phyloP scores from a whole-genome alignment of 2,888 invertebrate species.

The Cryptus viduatorius region DNA sequence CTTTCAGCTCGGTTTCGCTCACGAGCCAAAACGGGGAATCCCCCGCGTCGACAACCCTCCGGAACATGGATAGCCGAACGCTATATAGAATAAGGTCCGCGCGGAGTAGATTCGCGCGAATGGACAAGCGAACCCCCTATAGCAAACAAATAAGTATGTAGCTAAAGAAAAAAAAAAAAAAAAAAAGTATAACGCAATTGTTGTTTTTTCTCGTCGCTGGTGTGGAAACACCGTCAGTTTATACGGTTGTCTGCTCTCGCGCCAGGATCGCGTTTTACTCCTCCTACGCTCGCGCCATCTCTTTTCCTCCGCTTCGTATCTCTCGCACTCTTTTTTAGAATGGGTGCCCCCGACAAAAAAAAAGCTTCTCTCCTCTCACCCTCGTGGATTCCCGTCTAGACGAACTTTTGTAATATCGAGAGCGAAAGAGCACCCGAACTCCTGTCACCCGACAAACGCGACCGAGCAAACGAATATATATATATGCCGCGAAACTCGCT shows the following conservation, averaged over 20 bases:
- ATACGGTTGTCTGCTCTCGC: not conserved
- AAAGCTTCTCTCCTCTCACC: conserved; percentile 46
- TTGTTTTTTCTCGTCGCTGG: conserved; percentile 39
- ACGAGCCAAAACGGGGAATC: not conserved
- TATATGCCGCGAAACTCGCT: conserved; percentile 26
- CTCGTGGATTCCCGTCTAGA: conserved; percentile 73
- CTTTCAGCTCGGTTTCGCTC: conserved; percentile 39
- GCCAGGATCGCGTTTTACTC: conserved; percentile 42
- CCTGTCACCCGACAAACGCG: conserved; percentile 62
- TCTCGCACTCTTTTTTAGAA: conserved; percentile 50
- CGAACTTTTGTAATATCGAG: conserved; percentile 77
- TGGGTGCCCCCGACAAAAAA: conserved; percentile 32
- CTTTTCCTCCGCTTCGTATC: conserved; percentile 15
- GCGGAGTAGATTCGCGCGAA: not conserved
- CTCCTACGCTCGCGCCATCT: not conserved
- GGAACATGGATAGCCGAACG: not conserved
- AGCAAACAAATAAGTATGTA: conserved; percentile 28
- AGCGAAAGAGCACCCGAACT: conserved; percentile 54
- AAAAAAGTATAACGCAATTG: conserved; percentile 39
- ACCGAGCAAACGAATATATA: conserved; percentile 26
- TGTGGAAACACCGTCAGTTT: conserved; percentile 43
- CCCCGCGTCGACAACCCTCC: conserved; percentile 21
- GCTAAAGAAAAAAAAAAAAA: conserved; percentile 29
- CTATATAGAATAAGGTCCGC: not conserved
- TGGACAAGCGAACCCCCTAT: conserved; percentile 5